A percentile compares a stretch with the other conserved stretches of the same genome.
These are phyloP conservation scores for Monopis laevigella DNA, from an alignment of 2,888 invertebrate genomes.

Conservation along the genomic window DNA sequence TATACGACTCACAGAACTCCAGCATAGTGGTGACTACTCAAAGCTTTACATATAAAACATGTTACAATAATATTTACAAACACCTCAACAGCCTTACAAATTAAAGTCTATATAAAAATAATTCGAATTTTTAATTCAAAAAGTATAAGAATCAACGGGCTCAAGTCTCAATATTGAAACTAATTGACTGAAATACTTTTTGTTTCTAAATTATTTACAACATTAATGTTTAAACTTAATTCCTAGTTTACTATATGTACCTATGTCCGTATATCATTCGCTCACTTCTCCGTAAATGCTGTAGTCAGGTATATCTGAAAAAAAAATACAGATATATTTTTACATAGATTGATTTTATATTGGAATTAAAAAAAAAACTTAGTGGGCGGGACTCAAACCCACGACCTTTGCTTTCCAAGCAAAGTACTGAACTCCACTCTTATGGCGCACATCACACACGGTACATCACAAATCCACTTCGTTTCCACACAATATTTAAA, in stretches of 20 bases:
- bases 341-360: too few species aligned
- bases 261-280: too few species aligned
- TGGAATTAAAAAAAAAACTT: too few species aligned
- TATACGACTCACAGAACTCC: not conserved
- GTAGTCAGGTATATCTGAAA: too few species aligned
- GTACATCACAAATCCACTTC: too few species aligned
- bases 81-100: not conserved
- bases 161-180: conserved; percentile 8
- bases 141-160: conserved; percentile 4
- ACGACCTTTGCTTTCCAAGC: too few species aligned
- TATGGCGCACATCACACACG: too few species aligned
- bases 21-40: not conserved
- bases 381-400: too few species aligned
- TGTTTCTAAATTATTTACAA: not conserved
- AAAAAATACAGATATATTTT: too few species aligned
- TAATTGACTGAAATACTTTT: conserved; percentile 9
- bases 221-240: not conserved
- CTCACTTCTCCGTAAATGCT: too few species aligned
- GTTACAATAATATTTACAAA: conserved; percentile 2
- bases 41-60: conserved; percentile 4
- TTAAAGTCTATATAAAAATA: not conserved
- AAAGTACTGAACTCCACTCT: too few species aligned
- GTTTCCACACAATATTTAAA: too few species aligned
- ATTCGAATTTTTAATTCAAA: not conserved
- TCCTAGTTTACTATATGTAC: not conserved